Base-by-base conservation (phyloP, 2,113 vertebrate genomes). In the Bombycilla garrulus region DNA sequence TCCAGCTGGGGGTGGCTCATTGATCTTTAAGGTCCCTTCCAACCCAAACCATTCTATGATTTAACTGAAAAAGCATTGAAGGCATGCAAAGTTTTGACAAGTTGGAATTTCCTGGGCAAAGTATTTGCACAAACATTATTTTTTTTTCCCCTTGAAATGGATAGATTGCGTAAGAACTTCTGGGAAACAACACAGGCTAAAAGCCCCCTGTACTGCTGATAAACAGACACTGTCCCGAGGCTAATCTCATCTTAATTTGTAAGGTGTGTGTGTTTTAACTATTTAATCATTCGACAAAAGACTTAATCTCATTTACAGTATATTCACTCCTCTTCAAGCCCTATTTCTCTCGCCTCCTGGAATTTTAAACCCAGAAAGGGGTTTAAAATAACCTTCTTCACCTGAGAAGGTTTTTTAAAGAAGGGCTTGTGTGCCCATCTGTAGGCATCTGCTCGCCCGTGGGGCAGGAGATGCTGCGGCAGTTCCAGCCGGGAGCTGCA, bases 401-500 rank as follows among this genome's bases (percentile, higher is more conserved):
- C 3, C 25, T 4, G 56, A 4, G 35, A 5, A 31, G 36, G 12
- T 3, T 5, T 1, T 42, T 64, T 15, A 15, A 28, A 3, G 1
- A 5, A 11, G n/a, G 58, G 16, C 2, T 0, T 3, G 9, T 53
- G 33, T 10, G 15, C 31, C 42, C 35, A 1, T 5, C 26, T 15
- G 17, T 21, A 4, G 4, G 18, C n/a, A n/a, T n/a, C n/a, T n/a
- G n/a, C n/a, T n/a, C n/a, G n/a, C n/a, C n/a, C n/a, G n/a, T n/a
- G n/a, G n/a, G n/a, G n/a, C 42, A 21, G 76, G 26, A 16, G 38
- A 33, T 3, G 31, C 8, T 50, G 53, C 47, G 11, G 86, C 88
- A 96, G 44, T 92, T 83, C 50, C 74, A 58, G 72, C 0, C 6
- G 23, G 38, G 82, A 48, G 67, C 97, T 93, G 88, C 90, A 97